Conservation (phyloP, 2,888 invertebrate species). For the Synergus umbraculus region DNA sequence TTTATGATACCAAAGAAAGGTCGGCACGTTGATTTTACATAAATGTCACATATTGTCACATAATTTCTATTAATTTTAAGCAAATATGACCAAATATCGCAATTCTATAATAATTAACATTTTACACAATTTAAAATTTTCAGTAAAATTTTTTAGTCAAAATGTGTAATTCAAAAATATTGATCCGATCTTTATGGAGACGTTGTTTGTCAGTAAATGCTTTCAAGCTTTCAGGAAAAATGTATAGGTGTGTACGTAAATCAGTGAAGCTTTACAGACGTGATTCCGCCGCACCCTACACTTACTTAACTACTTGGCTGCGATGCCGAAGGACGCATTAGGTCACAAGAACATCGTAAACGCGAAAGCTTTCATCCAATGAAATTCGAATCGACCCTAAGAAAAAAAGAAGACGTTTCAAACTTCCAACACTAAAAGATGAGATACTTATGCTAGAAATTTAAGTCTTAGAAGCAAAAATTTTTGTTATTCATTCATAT, state of each 20-base stretch:
- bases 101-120: not conserved
- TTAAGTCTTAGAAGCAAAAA: not conserved
- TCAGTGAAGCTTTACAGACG: constrained; percentile 25
- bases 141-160: not conserved
- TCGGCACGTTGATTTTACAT: not conserved
- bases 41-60: not conserved
- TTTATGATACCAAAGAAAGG: not conserved
- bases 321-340: constrained; percentile 25
- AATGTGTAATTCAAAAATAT: not conserved
- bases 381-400: constrained; percentile 22
- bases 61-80: not conserved
- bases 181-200: not conserved
- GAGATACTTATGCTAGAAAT: not conserved
- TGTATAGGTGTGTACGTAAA: not conserved
- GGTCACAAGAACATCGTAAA: constrained; percentile 23
- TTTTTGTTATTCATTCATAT: not conserved
- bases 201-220: not conserved
- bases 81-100: not conserved
- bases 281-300: constrained; percentile 26
- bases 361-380: constrained; percentile 36
- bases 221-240: constrained; percentile 1
- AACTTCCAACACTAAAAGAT: not conserved
- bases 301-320: constrained; percentile 39
- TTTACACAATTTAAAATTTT: not conserved
- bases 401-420: not conserved